These are phyloP conservation scores for Drosophila kepulauana DNA, from an alignment of 1,140 invertebrate species.

Conservation along the genomic window DNA sequence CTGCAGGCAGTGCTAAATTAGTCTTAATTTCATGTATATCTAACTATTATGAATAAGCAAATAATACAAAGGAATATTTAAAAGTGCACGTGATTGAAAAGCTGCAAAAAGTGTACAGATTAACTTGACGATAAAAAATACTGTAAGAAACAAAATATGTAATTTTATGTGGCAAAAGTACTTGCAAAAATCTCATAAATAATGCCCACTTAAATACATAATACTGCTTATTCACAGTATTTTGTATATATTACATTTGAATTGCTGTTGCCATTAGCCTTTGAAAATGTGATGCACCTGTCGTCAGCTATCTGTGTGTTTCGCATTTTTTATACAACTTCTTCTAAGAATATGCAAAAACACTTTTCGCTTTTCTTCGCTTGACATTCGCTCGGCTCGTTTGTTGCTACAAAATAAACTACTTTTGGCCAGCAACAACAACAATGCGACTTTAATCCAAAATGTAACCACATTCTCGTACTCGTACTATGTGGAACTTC, in stretches of 20 bases:
- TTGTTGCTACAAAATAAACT: slow-evolving; percentile 41
- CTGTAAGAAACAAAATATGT: too few relatives aligned
- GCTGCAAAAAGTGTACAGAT: too few relatives aligned
- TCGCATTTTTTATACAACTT: slow-evolving; percentile 26
- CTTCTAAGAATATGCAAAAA: slow-evolving; percentile 10
- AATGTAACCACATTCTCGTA: slow-evolving; percentile 77
- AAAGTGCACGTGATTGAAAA: too few relatives aligned
- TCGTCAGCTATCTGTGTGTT: slow-evolving; percentile 23
- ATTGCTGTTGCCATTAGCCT: slow-evolving; percentile 17
- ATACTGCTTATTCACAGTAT: too few relatives aligned
- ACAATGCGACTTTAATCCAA: slow-evolving; percentile 65
- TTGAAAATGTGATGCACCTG: slow-evolving; percentile 21
- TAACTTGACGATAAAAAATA: too few relatives aligned
- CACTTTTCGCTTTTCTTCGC: slow-evolving; percentile 38
- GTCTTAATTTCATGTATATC: too few relatives aligned
- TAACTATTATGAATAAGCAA: too few relatives aligned
- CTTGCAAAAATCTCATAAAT: too few relatives aligned
- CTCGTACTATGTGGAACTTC: slow-evolving; percentile 77
- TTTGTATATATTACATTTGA: background rate
- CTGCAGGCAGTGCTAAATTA: too few relatives aligned
- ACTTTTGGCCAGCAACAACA: slow-evolving; percentile 21
- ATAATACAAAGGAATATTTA: too few relatives aligned
- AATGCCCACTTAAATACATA: too few relatives aligned
- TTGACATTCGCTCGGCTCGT: slow-evolving; percentile 37
- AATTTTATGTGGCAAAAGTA: too few relatives aligned